Evolutionary conservation across 2,888 invertebrate species (phyloP), one percentile per base, ranked within the genome.

Genomic region (Cistogaster globosa): DNA sequence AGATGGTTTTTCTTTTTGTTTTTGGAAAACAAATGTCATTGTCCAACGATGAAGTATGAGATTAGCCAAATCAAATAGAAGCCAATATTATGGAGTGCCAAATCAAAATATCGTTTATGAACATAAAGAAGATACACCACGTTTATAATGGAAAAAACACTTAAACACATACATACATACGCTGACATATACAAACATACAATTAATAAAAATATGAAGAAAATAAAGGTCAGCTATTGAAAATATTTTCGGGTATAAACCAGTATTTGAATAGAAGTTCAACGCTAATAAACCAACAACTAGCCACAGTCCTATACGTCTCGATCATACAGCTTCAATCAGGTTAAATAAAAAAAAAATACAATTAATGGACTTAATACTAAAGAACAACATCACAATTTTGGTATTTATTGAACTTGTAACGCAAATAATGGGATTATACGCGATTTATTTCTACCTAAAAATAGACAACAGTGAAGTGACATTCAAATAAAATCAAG

Each of bases 61-160:
- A 90, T 90, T 90, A 91, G 91, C 91, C 91, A 91, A 91, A 89
- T 90, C 90, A 91, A 91, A 91, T 88, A 88, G 88, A 88, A 88
- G 89, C 88, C 83, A 83, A 83, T 83, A 83, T 81, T 86, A 82
- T 86, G 86, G 82, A 85, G 85, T 85, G 85, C 85, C 85, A 85
- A 85, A 85, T 78, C 81, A 81, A 81, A 85, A 85, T 75, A 76
- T 55, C 82, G 53, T 83, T 77, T 83, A 72, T 77, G 65, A 72
- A 76, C 74, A 32, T 18, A 71, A 63, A 74, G 67, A 74, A 71
- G 71, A 72, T 57, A 81, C 74, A 62, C 45, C 38, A 67, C 51
- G 53, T 65, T 65, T 48, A 80, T 51, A 51, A 36, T 60, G 42
- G 16, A 38, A 63, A 16, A 57, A 16, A 58, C 32, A 20, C 57